A percentile compares a stretch with the other conserved stretches of the same genome.
Conservation (phyloP, 2,113 vertebrate species). For the Sorex araneus region DNA sequence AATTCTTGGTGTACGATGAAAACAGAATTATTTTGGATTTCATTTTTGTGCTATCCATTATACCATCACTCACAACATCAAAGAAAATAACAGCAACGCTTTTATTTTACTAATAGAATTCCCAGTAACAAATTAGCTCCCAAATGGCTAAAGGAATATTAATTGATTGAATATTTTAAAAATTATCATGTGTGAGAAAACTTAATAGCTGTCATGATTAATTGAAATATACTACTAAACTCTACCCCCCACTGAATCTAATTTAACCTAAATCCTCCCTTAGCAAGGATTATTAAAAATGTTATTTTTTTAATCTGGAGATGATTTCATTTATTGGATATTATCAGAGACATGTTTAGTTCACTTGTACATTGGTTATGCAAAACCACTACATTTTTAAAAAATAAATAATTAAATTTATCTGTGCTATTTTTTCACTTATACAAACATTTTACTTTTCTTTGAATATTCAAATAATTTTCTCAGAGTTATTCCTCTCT, state of each 20-base stretch:
- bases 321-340: not conserved
- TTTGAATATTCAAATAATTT: not conserved
- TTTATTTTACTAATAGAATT: conserved; percentile 7
- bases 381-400: not conserved
- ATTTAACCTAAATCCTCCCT: not conserved
- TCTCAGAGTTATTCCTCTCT: not conserved
- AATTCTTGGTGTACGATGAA: not conserved
- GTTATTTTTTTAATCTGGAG: not conserved
- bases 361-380: not conserved
- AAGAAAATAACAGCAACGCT: not conserved
- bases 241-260: not conserved
- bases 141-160: not conserved
- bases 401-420: conserved; percentile 14
- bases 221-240: not conserved
- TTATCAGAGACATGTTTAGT: not conserved
- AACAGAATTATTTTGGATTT: not conserved
- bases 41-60: not conserved
- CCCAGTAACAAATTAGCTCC: not conserved
- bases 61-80: not conserved
- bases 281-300: not conserved
- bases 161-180: not conserved
- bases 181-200: not conserved
- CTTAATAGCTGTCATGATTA: not conserved
- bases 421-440: not conserved
- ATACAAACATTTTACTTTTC: not conserved